Evolutionary conservation across 2,888 invertebrate genomes (phyloP), one percentile per base, ranked within the genome.

Genomic region (Agriopis marginaria): DNA sequence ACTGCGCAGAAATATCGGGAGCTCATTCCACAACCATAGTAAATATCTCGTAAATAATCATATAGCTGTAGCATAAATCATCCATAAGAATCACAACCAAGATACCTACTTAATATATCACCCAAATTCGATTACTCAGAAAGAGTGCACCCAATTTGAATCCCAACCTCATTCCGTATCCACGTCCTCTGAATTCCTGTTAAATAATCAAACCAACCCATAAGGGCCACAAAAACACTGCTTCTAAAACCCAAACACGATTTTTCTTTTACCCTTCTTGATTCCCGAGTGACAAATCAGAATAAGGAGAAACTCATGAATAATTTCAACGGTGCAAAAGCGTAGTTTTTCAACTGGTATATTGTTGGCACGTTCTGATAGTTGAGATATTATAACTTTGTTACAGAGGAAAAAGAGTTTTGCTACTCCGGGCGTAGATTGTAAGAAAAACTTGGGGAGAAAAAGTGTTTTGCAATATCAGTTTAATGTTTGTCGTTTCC

Each of bases 271-370:
- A 70, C 73, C 73, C 73, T 71, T 50, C 64, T 68, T 56, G 69
- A 75, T 74, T 76, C 68, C 61, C 61, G 59, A 60, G 64, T 76
- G 76, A 74, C 78, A 76, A 77, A 77, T 79, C 79, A 74, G 69
- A 40, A 68, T 51, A 59, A 61, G 58, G 44, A 66, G 66, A 61
- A 53, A 51, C 62, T 68, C 74, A 77, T 78, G 77, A 81, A 79
- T 81, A 79, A 77, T 77, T 78, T 77, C 70, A 66, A 63, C 71
- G 62, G 71, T 64, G 71, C 63, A 65, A 68, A 62, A 71, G 63
- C 74, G 50, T 56, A 70, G 68, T 71, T 71, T 71, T 72, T 70
- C 68, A 71, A 71, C 67, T 61, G 69, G 50, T 68, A 54, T 70
- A 70, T 70, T 69, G 61, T 55, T 62, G 68, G 53, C 68, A 66